phyloP scores from a whole-genome alignment of 2,113 vertebrate genomes.

The Mustelus asterias region DNA sequence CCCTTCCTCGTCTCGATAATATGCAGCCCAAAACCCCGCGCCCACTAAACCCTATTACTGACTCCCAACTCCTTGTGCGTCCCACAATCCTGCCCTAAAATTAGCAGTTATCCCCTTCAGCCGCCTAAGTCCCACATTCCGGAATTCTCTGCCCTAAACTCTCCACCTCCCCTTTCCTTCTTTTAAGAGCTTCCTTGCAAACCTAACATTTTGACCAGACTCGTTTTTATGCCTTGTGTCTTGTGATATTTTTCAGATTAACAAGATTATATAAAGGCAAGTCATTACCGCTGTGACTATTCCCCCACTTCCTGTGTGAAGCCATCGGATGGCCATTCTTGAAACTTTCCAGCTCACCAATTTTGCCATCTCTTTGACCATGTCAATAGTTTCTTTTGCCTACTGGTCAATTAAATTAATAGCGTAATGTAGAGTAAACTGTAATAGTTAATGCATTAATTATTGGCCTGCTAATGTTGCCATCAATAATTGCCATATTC shows the following conservation, averaged over 20 bases:
- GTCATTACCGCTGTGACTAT: not conserved
- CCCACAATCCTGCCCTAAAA: not conserved
- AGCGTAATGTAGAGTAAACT: not conserved
- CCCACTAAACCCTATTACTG: not conserved
- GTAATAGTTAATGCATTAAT: not conserved
- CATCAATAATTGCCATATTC: not conserved
- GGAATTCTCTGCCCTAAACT: not conserved
- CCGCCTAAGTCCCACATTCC: not conserved
- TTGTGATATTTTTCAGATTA: not conserved
- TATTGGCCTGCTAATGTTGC: not conserved
- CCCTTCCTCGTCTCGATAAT: not conserved
- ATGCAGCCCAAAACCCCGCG: not conserved
- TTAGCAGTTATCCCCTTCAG: not conserved
- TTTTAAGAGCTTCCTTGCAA: not conserved
- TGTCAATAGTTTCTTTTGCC: not conserved
- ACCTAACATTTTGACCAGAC: not conserved
- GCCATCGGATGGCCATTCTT: not conserved
- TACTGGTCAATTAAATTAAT: not conserved
- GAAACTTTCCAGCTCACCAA: not conserved
- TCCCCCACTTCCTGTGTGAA: not conserved
- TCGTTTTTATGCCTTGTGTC: not conserved
- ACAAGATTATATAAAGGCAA: not conserved
- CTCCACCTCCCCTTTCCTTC: not conserved
- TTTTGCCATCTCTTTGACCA: not conserved
- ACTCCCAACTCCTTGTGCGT: not conserved